A percentile compares a stretch with the other conserved stretches of the same genome.
Evolutionary conservation across 2,113 vertebrate species (phyloP).

Genomic region (Synodontis membranacea): DNA sequence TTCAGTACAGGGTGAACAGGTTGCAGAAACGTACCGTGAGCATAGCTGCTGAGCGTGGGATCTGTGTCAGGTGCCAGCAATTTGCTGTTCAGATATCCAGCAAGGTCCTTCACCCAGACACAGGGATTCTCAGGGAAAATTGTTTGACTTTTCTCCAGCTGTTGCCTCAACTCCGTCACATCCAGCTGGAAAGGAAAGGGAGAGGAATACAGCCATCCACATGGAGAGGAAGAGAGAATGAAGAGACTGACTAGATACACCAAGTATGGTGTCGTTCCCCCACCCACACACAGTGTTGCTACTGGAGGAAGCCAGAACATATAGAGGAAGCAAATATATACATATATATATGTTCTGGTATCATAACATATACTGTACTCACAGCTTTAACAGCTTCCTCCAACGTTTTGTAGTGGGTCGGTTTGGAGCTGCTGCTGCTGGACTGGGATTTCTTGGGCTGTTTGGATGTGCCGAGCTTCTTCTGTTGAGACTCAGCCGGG

Average conservation of each 20-base stretch:
- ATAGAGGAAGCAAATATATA: background rate
- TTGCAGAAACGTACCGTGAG: slow-evolving; percentile 78
- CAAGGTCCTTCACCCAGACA: slow-evolving; percentile 95
- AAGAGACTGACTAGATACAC: background rate
- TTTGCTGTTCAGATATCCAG: slow-evolving; percentile 92
- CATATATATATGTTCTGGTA: no score
- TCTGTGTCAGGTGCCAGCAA: slow-evolving; percentile 80
- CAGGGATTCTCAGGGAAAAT: slow-evolving; percentile 90
- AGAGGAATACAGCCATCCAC: background rate
- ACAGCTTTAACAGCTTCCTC: slow-evolving; percentile 88
- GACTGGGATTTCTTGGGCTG: slow-evolving; percentile 66
- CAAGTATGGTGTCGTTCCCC: background rate
- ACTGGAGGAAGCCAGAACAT: background rate
- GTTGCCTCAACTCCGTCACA: slow-evolving; percentile 82
- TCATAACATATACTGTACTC: slow-evolving; percentile 62
- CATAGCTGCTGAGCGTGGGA: slow-evolving; percentile 84
- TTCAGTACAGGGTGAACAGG: background rate
- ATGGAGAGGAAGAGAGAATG: background rate
- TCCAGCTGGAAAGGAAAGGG: slow-evolving; percentile 69
- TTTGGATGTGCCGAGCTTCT: slow-evolving; percentile 64
- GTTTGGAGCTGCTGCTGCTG: slow-evolving; percentile 37
- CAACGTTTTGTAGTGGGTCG: slow-evolving; percentile 71
- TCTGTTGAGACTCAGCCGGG: slow-evolving; percentile 66
- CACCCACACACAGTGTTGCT: background rate
- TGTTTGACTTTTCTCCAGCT: slow-evolving; percentile 83